Conservation (phyloP, 2,113 vertebrate genomes). For the Anguilla japonica region DNA sequence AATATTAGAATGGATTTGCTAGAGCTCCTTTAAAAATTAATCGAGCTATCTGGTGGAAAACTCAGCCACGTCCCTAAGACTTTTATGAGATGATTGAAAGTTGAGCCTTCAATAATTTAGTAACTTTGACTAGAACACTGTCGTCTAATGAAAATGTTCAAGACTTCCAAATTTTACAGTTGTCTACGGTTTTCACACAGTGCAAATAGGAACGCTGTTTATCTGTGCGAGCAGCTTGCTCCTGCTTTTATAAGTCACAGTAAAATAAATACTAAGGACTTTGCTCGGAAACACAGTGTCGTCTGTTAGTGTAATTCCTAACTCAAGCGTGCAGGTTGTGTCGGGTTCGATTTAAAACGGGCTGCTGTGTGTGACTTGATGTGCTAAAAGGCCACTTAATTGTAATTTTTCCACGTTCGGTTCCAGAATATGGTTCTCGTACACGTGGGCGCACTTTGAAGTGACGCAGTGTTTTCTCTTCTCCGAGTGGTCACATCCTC, state of each 20-base stretch:
- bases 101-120: conserved; percentile 12
- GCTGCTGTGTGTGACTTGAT: neutral
- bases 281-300: neutral
- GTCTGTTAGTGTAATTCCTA: neutral
- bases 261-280: neutral
- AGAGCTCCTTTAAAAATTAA: conserved; percentile 5
- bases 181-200: neutral
- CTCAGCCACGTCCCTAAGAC: neutral
- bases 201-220: neutral
- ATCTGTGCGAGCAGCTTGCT: neutral
- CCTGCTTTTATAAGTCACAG: neutral
- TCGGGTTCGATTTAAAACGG: neutral
- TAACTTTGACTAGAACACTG: neutral
- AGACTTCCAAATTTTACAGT: neutral
- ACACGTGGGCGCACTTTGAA: neutral
- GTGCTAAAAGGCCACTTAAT: neutral
- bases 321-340: neutral
- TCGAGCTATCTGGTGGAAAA: neutral
- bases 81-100: conserved; percentile 7
- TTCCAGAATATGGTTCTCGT: neutral
- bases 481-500: neutral
- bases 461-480: neutral
- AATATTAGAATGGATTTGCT: neutral
- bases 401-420: neutral
- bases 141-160: neutral